phyloP scores from a whole-genome alignment of 2,888 invertebrate species.

The Lepidochitona cinerea region DNA sequence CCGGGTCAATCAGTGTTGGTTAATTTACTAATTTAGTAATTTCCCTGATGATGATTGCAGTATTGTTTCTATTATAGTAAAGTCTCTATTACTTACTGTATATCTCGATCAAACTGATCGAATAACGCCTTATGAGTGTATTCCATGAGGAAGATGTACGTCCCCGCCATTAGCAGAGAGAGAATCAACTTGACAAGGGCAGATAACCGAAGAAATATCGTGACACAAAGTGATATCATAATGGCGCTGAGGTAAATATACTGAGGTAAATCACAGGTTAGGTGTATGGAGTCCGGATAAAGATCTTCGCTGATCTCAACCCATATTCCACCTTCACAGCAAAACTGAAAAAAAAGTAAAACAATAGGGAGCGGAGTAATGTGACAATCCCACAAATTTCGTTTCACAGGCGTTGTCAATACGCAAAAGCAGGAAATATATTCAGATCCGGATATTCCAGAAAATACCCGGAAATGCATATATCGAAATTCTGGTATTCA shows the following conservation, averaged over 20 bases:
- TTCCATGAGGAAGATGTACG: constrained; percentile 86
- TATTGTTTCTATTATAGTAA: too few species aligned
- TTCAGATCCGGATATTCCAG: too few species aligned
- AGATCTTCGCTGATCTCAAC: constrained; percentile 40
- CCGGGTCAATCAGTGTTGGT: too few species aligned
- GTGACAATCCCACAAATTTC: too few species aligned
- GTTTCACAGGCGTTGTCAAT: too few species aligned
- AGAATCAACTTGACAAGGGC: constrained; percentile 86
- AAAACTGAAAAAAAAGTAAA: constrained; percentile 53
- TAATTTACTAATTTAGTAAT: too few species aligned
- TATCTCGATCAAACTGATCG: constrained; percentile 80
- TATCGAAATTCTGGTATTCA: too few species aligned
- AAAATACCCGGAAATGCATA: too few species aligned
- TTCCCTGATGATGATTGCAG: too few species aligned
- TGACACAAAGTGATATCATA: constrained; percentile 86
- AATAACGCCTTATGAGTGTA: constrained; percentile 86
- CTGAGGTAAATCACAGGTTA: constrained; percentile 80
- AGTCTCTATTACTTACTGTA: constrained; percentile 39
- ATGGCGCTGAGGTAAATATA: constrained; percentile 90
- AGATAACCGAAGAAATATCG: constrained; percentile 87
- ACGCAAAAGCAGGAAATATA: too few species aligned
- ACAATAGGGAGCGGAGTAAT: too few species aligned
- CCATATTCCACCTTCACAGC: constrained; percentile 61
- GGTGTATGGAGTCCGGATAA: constrained; percentile 73
- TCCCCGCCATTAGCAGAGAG: constrained; percentile 81